Base-by-base conservation (phyloP, 1,140 invertebrate species). In the Philotrypesis tridentata region DNA sequence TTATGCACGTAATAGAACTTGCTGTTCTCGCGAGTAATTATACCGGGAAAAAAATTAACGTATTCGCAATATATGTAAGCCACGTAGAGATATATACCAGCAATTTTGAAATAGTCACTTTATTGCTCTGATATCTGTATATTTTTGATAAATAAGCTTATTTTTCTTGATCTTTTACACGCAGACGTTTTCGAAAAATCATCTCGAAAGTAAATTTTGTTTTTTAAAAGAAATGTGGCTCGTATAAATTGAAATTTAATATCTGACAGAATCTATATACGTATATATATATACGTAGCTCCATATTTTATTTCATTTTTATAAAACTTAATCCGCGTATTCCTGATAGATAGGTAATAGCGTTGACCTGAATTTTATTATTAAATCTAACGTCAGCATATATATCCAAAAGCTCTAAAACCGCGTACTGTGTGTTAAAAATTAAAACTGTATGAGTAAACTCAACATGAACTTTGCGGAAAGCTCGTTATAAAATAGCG, bases 21-120 rank as follows among this genome's bases (percentile, higher is more conserved):
- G n/a, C n/a, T 25, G 8, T 55, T 55, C 55, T 73, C 43, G 4
- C 71, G 27, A 31, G 37, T 9, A 61, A 74, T 61, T 70, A 43
- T 14, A 21, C 17, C 31, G 72, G 29, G 37, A 73, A 25, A n/a
- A 25, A 31, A 74, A 74, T 60, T 74, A 74, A 61, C 27, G 43
- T 60, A 27, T 74, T n/a, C 27, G 60, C n/a, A 74, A 60, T 31
- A 48, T 48, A 1, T 31, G 33, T 14, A 17, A 74, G 60, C n/a
- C 3, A n/a, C n/a, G n/a, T n/a, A n/a, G n/a, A n/a, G n/a, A n/a
- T n/a, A n/a, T n/a, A n/a, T n/a, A n/a, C n/a, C 72, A 48, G 21
- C 1, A 27, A 21, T 60, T 61, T 74, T 27, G 31, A 33, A 43
- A 43, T 43, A 43, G 40, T 11, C 37, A 11, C 8, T 40, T n/a